phyloP scores from a whole-genome alignment of 1,140 invertebrate species.

The Babylonia areolata region DNA sequence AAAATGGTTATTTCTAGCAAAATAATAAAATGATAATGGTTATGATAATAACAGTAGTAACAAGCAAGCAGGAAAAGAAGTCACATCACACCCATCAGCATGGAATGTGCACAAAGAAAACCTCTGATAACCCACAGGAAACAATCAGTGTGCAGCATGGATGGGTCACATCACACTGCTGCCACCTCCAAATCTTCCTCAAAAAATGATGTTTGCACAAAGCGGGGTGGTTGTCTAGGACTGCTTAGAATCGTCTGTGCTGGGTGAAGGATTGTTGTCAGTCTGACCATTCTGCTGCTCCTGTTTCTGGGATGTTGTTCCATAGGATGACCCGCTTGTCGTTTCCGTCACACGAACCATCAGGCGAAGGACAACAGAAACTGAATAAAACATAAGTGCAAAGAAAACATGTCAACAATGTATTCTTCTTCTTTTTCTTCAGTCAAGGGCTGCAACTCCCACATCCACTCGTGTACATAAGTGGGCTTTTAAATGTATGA shows the following conservation, averaged over 20 bases:
- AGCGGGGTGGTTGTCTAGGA: not conserved
- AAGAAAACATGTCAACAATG: not conserved
- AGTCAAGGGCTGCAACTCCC: no score
- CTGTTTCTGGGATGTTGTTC: not conserved
- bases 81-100: not conserved
- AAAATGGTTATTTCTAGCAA: not conserved
- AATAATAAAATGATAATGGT: not conserved
- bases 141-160: not conserved
- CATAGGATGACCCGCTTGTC: constrained; percentile 58
- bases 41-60: not conserved
- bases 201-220: no score
- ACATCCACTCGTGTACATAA: no score
- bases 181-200: no score
- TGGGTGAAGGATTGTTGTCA: not conserved
- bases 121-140: not conserved
- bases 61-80: not conserved
- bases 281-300: not conserved
- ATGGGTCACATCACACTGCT: not conserved
- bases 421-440: no score
- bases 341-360: constrained; percentile 64
- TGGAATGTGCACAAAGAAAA: not conserved
- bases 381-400: constrained; percentile 41
- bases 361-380: constrained; percentile 48
- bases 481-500: no score
- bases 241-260: not conserved